Conservation (phyloP, 2,113 vertebrate genomes). For the Anser brachyrhynchus region DNA sequence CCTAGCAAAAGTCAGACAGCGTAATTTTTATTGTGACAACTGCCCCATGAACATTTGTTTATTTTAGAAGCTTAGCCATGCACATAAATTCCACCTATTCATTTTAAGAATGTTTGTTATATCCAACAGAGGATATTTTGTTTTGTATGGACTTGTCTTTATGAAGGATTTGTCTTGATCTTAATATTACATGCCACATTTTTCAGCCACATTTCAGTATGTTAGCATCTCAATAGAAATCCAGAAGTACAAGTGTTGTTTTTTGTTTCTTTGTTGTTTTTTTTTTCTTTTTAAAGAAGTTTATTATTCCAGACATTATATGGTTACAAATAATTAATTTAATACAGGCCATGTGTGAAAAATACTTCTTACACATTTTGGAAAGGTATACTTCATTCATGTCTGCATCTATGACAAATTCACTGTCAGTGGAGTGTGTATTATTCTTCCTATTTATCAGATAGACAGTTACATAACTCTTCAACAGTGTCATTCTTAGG, state of each 20-base stretch:
- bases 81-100: neutral
- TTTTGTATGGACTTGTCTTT: neutral
- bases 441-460: neutral
- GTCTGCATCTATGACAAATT: neutral
- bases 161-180: neutral
- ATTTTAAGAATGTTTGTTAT: neutral
- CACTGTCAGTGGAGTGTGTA: neutral
- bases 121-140: neutral
- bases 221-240: neutral
- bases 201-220: neutral
- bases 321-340: neutral
- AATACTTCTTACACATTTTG: neutral
- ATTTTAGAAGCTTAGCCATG: neutral
- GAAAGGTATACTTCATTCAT: neutral
- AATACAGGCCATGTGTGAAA: neutral
- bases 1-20: neutral
- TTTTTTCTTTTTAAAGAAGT: neutral
- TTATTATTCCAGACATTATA: neutral
- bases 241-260: rapidly evolving
- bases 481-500: neutral
- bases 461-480: neutral
- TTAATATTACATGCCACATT: neutral
- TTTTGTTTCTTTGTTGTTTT: neutral
- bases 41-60: neutral
- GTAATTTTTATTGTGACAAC: neutral